A percentile compares a stretch with the other conserved stretches of the same genome.
These are phyloP conservation scores for Agrotis clavis DNA, from an alignment of 2,888 invertebrate genomes.

Conservation along the genomic window DNA sequence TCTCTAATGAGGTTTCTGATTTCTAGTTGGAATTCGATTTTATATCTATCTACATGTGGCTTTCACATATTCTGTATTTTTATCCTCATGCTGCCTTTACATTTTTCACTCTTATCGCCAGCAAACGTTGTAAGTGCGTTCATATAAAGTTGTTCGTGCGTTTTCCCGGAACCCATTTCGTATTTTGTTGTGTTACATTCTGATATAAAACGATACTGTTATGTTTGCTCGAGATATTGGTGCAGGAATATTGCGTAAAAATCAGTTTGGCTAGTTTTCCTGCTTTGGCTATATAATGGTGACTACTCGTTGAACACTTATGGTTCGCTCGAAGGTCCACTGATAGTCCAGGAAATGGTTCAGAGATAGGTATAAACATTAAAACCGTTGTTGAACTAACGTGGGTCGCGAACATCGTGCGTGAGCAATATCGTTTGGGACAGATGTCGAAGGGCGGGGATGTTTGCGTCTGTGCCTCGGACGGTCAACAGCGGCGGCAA, in stretches of 20 bases:
- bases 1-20: slow-evolving; percentile 74
- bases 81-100: slow-evolving; percentile 32
- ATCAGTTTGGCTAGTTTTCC: slow-evolving; percentile 28
- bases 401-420: slow-evolving; percentile 78
- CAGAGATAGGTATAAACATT: slow-evolving; percentile 73
- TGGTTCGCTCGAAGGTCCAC: slow-evolving; percentile 28
- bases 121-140: slow-evolving; percentile 39
- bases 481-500: slow-evolving; percentile 82
- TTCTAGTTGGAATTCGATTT: slow-evolving; percentile 67
- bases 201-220: slow-evolving; percentile 19
- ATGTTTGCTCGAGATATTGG: slow-evolving; percentile 7
- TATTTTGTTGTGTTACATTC: slow-evolving; percentile 33
- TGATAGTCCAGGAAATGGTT: slow-evolving; percentile 67
- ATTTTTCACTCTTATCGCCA: slow-evolving; percentile 43
- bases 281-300: slow-evolving; percentile 4
- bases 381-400: slow-evolving; percentile 77
- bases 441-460: slow-evolving; percentile 76
- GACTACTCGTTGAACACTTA: slow-evolving; percentile 35
- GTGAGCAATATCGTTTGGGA: slow-evolving; percentile 81
- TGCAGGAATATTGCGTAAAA: not conserved
- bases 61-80: slow-evolving; percentile 29
- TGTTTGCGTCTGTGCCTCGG: slow-evolving; percentile 77
- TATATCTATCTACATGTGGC: slow-evolving; percentile 50
- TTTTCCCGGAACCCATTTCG: slow-evolving; percentile 37
- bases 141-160: slow-evolving; percentile 43